Base-by-base conservation (phyloP, 2,888 invertebrate species). In the Calameuta idolon region DNA sequence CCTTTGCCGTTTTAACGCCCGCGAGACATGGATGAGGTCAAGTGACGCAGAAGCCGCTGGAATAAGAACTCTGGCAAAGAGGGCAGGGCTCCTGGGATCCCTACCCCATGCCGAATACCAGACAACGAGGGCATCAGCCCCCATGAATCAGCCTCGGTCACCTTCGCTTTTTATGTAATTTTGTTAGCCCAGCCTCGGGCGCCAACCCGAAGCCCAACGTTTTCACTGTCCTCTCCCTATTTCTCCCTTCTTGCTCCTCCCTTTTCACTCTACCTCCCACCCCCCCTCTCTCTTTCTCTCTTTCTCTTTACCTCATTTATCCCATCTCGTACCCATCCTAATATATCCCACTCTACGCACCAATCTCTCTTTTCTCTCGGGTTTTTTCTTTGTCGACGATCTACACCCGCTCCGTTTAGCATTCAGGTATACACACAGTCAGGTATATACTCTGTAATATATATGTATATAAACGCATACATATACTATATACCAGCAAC, bases 41-140 rank as follows among this genome's bases (percentile, higher is more conserved):
- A 40, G 40, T 40, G 71, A 71, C 71, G 33, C 30, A 71, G 71
- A 71, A 71, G n/a, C 15, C 71, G 71, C 71, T 33, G 71, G 31
- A 33, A 71, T 33, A 30, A 33, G 71, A 71, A 33, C 31, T 71
- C 71, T 5, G 71, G 71, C 71, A 33, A 9, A 11, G 30, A 31
- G 31, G 71, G 71, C 71, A 33, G 71, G 71, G 33, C 68, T 71
- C 81, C 79, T 74, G 82, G 74, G 79, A 79, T 74, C 77, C 81
- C 80, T 82, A 83, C 81, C 83, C 82, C 79, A 78, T 73, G 75
- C 78, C 79, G 85, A 88, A 88, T 85, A 88, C 88, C 89, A 89
- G 89, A 89, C 89, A 88, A 89, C 89, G 89, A 88, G 89, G 89
- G 89, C 89, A 89, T 89, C 89, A 89, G 89, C 89, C 89, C 89